phyloP scores from a whole-genome alignment of 2,888 invertebrate genomes.

The Drosophila leonis region DNA sequence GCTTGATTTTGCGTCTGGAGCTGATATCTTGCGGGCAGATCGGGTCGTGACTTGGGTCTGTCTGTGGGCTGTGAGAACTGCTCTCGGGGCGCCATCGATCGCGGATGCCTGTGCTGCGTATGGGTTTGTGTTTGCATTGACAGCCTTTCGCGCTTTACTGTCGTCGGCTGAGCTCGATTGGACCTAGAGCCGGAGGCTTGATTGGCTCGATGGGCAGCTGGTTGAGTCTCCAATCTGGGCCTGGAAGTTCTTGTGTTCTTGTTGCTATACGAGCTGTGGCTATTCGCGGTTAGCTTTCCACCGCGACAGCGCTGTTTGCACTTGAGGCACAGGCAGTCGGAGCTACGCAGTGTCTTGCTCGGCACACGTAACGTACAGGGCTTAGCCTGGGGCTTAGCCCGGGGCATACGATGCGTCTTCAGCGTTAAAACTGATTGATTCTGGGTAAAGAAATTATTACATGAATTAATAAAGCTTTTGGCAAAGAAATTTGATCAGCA shows the following conservation, averaged over 20 bases:
- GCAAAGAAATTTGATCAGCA: too few relatives aligned
- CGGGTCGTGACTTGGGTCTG: not conserved
- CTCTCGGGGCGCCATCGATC: not conserved
- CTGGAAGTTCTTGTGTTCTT: too few relatives aligned
- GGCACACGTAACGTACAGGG: not conserved
- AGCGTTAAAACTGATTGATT: not conserved
- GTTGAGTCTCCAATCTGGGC: rapidly evolving
- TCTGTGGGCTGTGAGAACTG: not conserved
- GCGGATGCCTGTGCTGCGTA: not conserved
- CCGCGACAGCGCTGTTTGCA: constrained; percentile 9
- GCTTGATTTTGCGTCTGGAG: not conserved
- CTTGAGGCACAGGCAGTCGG: not conserved
- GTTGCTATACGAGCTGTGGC: not conserved
- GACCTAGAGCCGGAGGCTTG: not conserved
- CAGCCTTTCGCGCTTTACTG: not conserved
- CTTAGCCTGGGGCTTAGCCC: constrained; percentile 12
- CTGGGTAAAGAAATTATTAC: not conserved
- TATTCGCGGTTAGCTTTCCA: constrained; percentile 6
- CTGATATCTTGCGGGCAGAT: not conserved
- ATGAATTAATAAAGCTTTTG: not conserved
- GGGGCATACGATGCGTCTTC: not conserved
- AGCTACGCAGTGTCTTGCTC: not conserved
- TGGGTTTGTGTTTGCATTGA: not conserved
- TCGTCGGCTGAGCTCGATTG: not conserved
- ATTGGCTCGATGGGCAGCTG: not conserved